Evolutionary conservation across 2,113 vertebrate species (phyloP).

Genomic region (Fregetta grallaria): DNA sequence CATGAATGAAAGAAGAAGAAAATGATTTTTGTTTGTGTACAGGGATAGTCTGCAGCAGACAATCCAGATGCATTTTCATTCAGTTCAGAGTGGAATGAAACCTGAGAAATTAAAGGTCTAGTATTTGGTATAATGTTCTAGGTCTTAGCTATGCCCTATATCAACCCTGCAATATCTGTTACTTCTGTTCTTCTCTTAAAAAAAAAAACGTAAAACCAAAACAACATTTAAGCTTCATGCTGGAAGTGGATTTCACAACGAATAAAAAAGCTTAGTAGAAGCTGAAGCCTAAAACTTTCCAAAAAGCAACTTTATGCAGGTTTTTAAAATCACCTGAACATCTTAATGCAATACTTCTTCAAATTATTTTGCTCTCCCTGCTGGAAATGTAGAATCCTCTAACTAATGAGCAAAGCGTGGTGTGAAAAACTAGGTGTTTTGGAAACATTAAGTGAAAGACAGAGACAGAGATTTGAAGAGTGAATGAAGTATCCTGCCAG

Average conservation of each 20-base stretch:
- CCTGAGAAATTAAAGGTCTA: neutral
- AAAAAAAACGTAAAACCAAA: neutral
- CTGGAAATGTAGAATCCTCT: neutral
- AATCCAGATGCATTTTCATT: neutral
- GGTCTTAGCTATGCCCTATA: neutral
- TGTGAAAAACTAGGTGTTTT: neutral
- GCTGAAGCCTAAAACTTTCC: neutral
- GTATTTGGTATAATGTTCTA: neutral
- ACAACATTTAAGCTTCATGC: neutral
- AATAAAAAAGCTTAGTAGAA: neutral
- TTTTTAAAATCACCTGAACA: neutral
- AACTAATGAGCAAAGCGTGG: neutral
- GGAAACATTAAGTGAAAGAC: constrained; percentile 17
- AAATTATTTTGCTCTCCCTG: neutral
- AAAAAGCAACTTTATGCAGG: neutral
- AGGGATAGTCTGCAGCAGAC: neutral
- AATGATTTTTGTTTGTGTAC: neutral
- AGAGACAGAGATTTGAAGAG: neutral
- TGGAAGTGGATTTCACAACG: neutral
- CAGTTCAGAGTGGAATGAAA: neutral
- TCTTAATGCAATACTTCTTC: neutral
- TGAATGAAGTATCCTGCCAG: constrained; percentile 13
- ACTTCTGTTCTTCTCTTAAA: neutral
- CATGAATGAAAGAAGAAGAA: neutral
- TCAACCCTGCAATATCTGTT: neutral